Conservation (phyloP, 2,888 invertebrate species). For the Acrobasis consociella region DNA sequence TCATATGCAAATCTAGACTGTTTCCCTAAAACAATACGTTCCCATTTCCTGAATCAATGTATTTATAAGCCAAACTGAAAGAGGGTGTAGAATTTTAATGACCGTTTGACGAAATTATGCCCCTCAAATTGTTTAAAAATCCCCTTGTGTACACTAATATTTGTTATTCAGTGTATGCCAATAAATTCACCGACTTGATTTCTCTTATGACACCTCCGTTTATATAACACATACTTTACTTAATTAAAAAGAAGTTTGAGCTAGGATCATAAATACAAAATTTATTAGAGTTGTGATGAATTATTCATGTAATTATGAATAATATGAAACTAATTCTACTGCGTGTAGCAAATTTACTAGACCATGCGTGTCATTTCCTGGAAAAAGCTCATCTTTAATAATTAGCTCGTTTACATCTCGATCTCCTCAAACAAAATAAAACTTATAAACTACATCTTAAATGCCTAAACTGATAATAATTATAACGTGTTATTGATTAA, state of each 20-base stretch:
- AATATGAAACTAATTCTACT: conserved; percentile 13
- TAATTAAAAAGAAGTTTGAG: conserved; percentile 3
- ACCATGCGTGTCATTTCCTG: neutral
- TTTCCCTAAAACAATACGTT: conserved; percentile 5
- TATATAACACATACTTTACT: neutral
- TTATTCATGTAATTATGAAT: conserved; percentile 14
- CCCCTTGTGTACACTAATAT: conserved; percentile 9
- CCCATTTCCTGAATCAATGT: conserved; percentile 8
- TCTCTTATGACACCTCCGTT: conserved; percentile 18
- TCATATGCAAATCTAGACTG: conserved; percentile 18
- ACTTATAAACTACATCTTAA: too few species aligned
- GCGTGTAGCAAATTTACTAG: conserved; percentile 3
- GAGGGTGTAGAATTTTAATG: conserved; percentile 43
- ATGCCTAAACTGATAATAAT: too few species aligned
- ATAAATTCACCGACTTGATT: conserved; percentile 13
- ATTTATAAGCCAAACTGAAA: conserved; percentile 13
- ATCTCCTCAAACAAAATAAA: too few species aligned
- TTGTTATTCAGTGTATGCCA: conserved; percentile 7
- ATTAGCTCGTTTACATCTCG: too few species aligned
- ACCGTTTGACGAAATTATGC: conserved; percentile 51
- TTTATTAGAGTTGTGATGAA: neutral
- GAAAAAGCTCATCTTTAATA: neutral
- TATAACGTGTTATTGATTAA: too few species aligned
- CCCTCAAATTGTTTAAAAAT: conserved; percentile 42
- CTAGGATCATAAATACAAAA: conserved; percentile 4